phyloP scores from a whole-genome alignment of 2,888 invertebrate species.

The Poecilobothrus nobilitatus region DNA sequence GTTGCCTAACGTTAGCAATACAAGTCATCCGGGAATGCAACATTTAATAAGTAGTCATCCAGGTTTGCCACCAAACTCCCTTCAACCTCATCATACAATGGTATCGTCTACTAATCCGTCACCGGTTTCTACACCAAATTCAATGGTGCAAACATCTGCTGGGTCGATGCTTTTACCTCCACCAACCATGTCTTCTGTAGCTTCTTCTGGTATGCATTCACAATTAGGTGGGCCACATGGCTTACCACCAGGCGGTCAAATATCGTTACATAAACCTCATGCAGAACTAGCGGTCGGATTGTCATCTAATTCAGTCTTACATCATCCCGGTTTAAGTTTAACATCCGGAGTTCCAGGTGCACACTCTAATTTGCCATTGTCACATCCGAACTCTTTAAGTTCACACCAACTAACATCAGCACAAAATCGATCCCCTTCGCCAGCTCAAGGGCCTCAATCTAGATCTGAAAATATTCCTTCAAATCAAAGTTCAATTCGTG shows the following conservation, averaged over 20 bases:
- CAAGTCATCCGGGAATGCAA: slow-evolving; percentile 38
- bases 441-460: slow-evolving; percentile 32
- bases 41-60: slow-evolving; percentile 38
- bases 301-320: background rate
- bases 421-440: slow-evolving; percentile 35
- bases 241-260: slow-evolving; percentile 23
- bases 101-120: slow-evolving; percentile 30
- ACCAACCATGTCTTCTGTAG: slow-evolving; percentile 30
- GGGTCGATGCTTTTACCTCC: slow-evolving; percentile 46
- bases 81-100: slow-evolving; percentile 21
- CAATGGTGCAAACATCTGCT: slow-evolving; percentile 31
- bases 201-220: slow-evolving; percentile 33
- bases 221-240: slow-evolving; percentile 28
- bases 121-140: slow-evolving; percentile 23
- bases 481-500: background rate
- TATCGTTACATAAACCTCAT: slow-evolving; percentile 41
- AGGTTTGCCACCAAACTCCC: slow-evolving; percentile 30
- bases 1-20: slow-evolving; percentile 39
- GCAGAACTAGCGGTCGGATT: slow-evolving; percentile 34
- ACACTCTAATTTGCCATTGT: background rate
- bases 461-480: slow-evolving; percentile 29
- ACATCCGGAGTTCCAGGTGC: background rate
- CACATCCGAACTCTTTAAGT: background rate
- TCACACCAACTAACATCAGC: slow-evolving; percentile 18
- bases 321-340: background rate